Percentiles rank a stretch among this genome's conserved stretches.
These are phyloP conservation scores for Decapterus maruadsi DNA, from an alignment of 2,797 vertebrate genomes.

Conservation along the genomic window DNA sequence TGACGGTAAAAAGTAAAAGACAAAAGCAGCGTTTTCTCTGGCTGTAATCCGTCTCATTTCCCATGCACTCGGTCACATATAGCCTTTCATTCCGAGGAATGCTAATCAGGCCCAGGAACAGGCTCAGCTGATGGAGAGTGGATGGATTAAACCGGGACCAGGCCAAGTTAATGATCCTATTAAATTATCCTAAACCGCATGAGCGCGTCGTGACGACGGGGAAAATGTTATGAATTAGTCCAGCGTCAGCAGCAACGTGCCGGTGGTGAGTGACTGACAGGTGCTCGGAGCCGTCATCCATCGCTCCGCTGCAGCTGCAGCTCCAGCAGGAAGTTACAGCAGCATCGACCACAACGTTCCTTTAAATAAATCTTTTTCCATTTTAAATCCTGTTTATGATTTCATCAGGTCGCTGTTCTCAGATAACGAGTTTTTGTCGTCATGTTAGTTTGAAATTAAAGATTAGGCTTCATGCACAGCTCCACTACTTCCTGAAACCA, in stretches of 20 bases:
- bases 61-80: slow-evolving; percentile 8
- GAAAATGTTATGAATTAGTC: not conserved
- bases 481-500: too few relatives aligned
- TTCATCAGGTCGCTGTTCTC: too few relatives aligned
- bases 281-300: not conserved
- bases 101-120: slow-evolving; percentile 58
- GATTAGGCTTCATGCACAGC: too few relatives aligned
- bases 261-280: slow-evolving; percentile 35
- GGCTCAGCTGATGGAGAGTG: slow-evolving; percentile 41
- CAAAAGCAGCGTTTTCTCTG: slow-evolving; percentile 36
- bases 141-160: slow-evolving; percentile 54
- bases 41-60: slow-evolving; percentile 57
- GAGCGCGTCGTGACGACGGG: not conserved
- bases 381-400: too few relatives aligned
- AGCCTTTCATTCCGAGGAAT: slow-evolving; percentile 56
- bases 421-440: too few relatives aligned
- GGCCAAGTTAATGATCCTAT: slow-evolving; percentile 51
- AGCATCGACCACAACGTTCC: too few relatives aligned
- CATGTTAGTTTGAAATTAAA: too few relatives aligned
- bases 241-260: not conserved
- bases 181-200: slow-evolving; percentile 30
- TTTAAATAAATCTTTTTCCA: too few relatives aligned
- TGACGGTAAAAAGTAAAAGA: slow-evolving; percentile 30
- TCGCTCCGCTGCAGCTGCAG: not conserved
- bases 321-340: too few relatives aligned